Evolutionary conservation across 2,888 invertebrate species (phyloP), one percentile per base, ranked within the genome.

Genomic region (Laspeyria flexula): DNA sequence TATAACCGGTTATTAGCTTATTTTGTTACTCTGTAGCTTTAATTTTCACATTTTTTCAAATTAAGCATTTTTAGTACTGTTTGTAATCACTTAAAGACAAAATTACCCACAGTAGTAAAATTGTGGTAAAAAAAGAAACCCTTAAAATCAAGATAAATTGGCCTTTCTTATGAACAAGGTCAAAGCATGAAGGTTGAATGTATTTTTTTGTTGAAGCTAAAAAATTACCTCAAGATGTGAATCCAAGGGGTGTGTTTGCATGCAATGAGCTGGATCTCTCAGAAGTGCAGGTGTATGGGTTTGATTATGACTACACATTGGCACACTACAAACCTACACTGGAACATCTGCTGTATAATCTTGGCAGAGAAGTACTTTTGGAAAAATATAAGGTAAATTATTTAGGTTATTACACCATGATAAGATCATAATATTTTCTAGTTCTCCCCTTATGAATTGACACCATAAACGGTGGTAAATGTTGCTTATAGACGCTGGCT

Each of bases 281-380:
- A 60, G 97, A 98, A 86, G 97, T 99, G 31, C 95, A 97, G 75
- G 97, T 99, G 0, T 99, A 98, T 93, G 98, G 99, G 33, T 99
- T 99, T 92, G 99, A 99, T 89, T 99, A 99, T 92, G 99, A 99
- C 86, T 99, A 99, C 86, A 99, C 99, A 0, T 86, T 99, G 73
- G 99, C 99, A 0, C 97, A 97, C 73, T 99, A 99, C 84, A 98
- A 97, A 77, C 96, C 97, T 7, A 94, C 96, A 13, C 92, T 99
- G 80, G 97, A 99, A 81, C 95, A 96, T 79, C 93, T 99, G 38
- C 94, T 99, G 12, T 99, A 99, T 83, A 96, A 97, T 81, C 93
- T 99, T 58, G 99, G 98, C 0, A 94, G 96, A 64, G 96, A 98
- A 75, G 95, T 95, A 80, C 93, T 99, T 1, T 95, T 99, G 60